A percentile compares a stretch with the other conserved stretches of the same genome.
phyloP scores from a whole-genome alignment of 1,140 invertebrate species.

The Lordiphosa collinella region DNA sequence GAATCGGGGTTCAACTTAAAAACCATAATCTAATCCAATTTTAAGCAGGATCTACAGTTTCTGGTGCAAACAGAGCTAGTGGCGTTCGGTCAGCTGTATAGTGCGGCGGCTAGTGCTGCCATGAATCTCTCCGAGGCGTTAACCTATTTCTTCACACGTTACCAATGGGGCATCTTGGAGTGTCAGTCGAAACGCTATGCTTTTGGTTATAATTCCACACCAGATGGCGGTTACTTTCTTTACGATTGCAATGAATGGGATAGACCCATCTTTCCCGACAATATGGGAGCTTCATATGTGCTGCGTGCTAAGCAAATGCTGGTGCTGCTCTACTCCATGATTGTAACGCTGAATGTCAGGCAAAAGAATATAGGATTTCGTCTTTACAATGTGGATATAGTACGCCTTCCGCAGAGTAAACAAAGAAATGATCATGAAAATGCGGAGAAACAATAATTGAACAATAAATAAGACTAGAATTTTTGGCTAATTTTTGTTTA shows the following conservation, averaged over 20 bases:
- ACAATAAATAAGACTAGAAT: neutral
- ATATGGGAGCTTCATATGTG: constrained; percentile 81
- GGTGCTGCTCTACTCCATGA: constrained; percentile 81
- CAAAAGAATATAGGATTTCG: constrained; percentile 18
- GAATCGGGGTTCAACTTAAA: no score
- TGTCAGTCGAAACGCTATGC: constrained; percentile 80
- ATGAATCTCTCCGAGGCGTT: constrained; percentile 82
- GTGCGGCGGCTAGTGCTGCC: constrained; percentile 79
- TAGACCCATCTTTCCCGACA: constrained; percentile 80
- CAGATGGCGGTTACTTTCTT: constrained; percentile 81
- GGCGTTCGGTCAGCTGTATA: constrained; percentile 82
- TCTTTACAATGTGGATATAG: constrained; percentile 26
- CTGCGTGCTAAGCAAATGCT: constrained; percentile 81
- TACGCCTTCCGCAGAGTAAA: neutral
- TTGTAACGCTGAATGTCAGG: constrained; percentile 79
- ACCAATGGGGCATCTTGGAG: constrained; percentile 80
- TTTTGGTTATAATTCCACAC: constrained; percentile 80
- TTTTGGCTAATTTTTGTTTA: no score
- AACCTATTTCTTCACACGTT: constrained; percentile 81
- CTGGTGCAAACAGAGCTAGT: constrained; percentile 80
- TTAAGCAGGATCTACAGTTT: constrained; percentile 79
- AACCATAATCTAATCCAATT: no score
- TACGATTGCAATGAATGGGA: constrained; percentile 82
- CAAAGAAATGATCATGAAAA: neutral
- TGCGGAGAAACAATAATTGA: neutral